These are phyloP conservation scores for Noctuana brunneofusca DNA, from an alignment of 2,888 invertebrate genomes.

Conservation along the genomic window DNA sequence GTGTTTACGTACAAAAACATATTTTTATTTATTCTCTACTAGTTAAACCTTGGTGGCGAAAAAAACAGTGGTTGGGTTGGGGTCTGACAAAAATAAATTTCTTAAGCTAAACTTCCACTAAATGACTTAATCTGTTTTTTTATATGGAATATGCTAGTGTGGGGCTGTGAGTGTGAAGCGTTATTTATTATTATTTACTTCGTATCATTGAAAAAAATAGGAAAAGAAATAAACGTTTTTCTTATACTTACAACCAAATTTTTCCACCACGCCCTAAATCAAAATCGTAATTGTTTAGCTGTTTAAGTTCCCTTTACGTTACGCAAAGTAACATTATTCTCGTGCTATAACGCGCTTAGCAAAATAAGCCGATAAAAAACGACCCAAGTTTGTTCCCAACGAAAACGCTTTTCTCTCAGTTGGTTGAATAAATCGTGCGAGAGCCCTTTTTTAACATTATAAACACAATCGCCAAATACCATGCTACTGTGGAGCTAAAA, in stretches of 20 bases:
- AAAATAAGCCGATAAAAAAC: slow-evolving; percentile 63
- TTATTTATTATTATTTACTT: too few species aligned
- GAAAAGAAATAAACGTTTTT: not conserved
- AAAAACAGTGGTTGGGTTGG: too few species aligned
- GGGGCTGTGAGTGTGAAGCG: too few species aligned
- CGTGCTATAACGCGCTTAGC: slow-evolving; percentile 55
- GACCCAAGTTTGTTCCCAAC: slow-evolving; percentile 52
- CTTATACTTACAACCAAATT: not conserved
- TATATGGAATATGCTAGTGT: too few species aligned
- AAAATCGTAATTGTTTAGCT: slow-evolving; percentile 12
- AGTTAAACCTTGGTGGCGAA: too few species aligned
- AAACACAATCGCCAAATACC: slow-evolving; percentile 51
- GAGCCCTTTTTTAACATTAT: slow-evolving; percentile 50
- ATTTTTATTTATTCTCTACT: too few species aligned
- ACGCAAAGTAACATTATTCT: slow-evolving; percentile 50
- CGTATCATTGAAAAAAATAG: too few species aligned
- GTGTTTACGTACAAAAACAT: too few species aligned
- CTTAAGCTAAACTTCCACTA: too few species aligned
- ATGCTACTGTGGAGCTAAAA: slow-evolving; percentile 30
- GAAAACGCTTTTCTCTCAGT: slow-evolving; percentile 51
- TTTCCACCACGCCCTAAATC: slow-evolving; percentile 5
- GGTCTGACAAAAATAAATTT: too few species aligned
- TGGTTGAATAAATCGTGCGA: slow-evolving; percentile 54
- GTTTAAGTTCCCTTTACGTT: slow-evolving; percentile 14
- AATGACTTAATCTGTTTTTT: too few species aligned